These are phyloP conservation scores for Copsychus sechellarum DNA, from an alignment of 2,113 vertebrate species.

Conservation along the genomic window DNA sequence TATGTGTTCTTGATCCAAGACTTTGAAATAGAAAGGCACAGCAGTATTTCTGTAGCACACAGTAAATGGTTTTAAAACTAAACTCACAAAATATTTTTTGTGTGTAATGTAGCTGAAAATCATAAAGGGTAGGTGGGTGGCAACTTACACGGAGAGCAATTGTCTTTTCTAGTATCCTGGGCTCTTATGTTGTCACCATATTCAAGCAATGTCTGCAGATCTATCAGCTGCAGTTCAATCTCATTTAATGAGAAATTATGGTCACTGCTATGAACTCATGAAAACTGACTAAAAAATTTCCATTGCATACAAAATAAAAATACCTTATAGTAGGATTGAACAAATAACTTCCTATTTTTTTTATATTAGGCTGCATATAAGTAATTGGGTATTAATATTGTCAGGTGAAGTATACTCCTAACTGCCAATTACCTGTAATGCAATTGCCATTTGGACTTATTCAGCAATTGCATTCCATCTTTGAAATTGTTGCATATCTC, in stretches of 20 bases:
- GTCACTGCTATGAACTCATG: neutral
- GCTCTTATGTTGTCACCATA: neutral
- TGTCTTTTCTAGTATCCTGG: neutral
- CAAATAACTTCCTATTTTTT: neutral
- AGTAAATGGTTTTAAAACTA: neutral
- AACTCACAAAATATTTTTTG: neutral
- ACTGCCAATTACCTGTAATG: neutral
- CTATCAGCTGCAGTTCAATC: neutral
- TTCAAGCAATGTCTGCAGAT: neutral
- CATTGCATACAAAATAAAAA: neutral
- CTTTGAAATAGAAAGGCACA: neutral
- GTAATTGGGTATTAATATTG: neutral
- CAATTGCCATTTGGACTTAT: neutral
- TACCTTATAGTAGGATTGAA: accelerated
- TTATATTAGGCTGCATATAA: neutral
- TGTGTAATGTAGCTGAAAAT: neutral
- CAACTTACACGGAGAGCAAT: neutral
- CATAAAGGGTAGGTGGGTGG: neutral
- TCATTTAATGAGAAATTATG: neutral
- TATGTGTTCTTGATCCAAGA: neutral
- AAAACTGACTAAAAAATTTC: neutral
- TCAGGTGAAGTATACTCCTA: neutral
- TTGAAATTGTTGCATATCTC: neutral
- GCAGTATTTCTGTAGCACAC: neutral
- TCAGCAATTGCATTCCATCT: neutral